Percentiles rank a stretch among this genome's conserved stretches.
Conservation (phyloP, 1,140 invertebrate genomes). For the Drosophila lowei region DNA sequence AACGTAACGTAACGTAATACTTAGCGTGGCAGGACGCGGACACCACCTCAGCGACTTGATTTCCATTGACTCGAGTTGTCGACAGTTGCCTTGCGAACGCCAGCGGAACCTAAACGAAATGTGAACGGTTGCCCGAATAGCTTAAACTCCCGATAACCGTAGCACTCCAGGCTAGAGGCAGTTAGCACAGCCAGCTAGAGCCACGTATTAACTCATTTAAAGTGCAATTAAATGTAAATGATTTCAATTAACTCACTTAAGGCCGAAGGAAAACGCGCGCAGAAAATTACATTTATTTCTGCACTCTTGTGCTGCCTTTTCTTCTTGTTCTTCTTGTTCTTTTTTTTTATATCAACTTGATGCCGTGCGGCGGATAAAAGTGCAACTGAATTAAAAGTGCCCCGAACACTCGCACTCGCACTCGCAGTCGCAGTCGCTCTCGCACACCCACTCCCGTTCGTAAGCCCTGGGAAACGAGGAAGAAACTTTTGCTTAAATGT, state of each 20-base stretch:
- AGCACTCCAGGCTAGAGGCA: too few relatives aligned
- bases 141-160: constrained; percentile 4
- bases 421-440: background rate
- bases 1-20: constrained; percentile 53
- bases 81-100: constrained; percentile 70
- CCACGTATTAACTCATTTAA: constrained; percentile 74
- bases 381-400: constrained; percentile 79
- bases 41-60: constrained; percentile 7
- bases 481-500: constrained; percentile 81
- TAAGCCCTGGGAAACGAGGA: constrained; percentile 32
- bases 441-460: constrained; percentile 11
- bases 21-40: constrained; percentile 23
- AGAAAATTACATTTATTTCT: constrained; percentile 73
- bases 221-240: constrained; percentile 80
- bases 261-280: constrained; percentile 17
- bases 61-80: constrained; percentile 23
- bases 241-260: constrained; percentile 76
- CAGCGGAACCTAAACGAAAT: constrained; percentile 68
- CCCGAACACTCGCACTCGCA: constrained; percentile 40
- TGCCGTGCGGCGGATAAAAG: constrained; percentile 69
- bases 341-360: constrained; percentile 57
- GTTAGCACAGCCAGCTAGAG: constrained; percentile 9
- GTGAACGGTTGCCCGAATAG: constrained; percentile 28
- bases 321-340: constrained; percentile 1
- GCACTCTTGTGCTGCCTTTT: constrained; percentile 23